A percentile compares a stretch with the other conserved stretches of the same genome.
Conservation (phyloP, 2,888 invertebrate genomes). For the Lasioglossum zephyrum region DNA sequence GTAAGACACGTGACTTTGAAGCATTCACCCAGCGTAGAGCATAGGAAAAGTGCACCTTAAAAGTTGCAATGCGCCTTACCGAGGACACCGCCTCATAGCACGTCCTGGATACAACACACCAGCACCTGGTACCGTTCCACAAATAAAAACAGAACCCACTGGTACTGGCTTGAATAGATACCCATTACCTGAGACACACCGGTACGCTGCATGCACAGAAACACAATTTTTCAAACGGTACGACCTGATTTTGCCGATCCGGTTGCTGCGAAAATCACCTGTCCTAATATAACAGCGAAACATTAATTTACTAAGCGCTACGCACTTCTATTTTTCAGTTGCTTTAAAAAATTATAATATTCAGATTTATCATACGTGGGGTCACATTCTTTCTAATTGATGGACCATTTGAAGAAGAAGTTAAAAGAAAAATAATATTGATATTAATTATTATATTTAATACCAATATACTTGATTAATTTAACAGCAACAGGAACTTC, state of each 20-base stretch:
- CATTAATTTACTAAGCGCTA: background rate
- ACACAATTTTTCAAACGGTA: constrained; percentile 37
- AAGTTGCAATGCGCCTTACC: constrained; percentile 53
- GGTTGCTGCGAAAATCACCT: background rate
- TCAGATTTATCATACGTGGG: background rate
- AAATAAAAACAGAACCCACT: constrained; percentile 56
- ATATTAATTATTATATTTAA: too few relatives aligned
- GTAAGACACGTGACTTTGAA: constrained; percentile 53
- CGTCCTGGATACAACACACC: constrained; percentile 62
- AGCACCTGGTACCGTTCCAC: constrained; percentile 58
- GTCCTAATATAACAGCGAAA: background rate
- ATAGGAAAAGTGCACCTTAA: constrained; percentile 66
- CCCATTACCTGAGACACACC: constrained; percentile 59
- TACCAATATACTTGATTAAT: too few relatives aligned
- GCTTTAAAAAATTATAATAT: background rate
- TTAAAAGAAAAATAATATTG: too few relatives aligned
- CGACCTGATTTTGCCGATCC: constrained; percentile 4
- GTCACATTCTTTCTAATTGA: too few relatives aligned
- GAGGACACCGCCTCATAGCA: constrained; percentile 61
- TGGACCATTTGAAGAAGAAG: too few relatives aligned
- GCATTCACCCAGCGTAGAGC: constrained; percentile 64
- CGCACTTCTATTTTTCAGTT: background rate
- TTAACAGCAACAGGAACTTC: too few relatives aligned
- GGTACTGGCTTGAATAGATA: constrained; percentile 60
- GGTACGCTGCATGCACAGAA: constrained; percentile 67